Base-by-base conservation (phyloP, 2,797 vertebrate species). In the Cossypha niveicapilla region DNA sequence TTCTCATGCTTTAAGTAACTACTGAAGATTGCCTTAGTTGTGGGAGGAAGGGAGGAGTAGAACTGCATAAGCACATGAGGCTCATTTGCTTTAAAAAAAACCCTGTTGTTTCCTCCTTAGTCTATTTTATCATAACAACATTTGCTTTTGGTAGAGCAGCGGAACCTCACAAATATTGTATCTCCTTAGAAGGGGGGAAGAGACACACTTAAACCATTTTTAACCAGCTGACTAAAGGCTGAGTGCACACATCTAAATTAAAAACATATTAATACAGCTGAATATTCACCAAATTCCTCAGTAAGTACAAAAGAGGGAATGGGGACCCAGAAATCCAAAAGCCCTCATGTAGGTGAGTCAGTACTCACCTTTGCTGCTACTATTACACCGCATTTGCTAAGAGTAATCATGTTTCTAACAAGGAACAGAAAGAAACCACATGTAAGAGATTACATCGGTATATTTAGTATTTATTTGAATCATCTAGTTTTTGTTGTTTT, bases 111-210 rank as follows among this genome's bases (percentile, higher is more conserved):
- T 96, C 93, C 94, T 96, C 86, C 93, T 94, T 4, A 61, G 74
- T 82, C 88, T 93, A 70, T 81, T 95, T 96, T 95, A 95, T 92
- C 90, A 95, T 54, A 96, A 94, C 85, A 96, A 94, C 77, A 92
- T 89, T 95, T 95, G 93, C 70, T 92, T 83, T 79, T 73, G 92
- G 70, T 15, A 81, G 70, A 92, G 42, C 57, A 91, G 86, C 22
- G 3, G 83, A 95, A 81, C 83, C 67, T 93, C 21, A 73, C 21
- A 78, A 96, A 93, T n/a, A 58, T 0, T 53, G 4, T 71, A 9
- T 70, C 62, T 78, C 54, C 72, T 35, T 21, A 75, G 19, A 71
- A 84, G 39, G 48, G 63, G 47, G 83, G 73, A 72, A 87, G 51
- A 47, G 27, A 34, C 45, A 57, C 41, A 28, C 15, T 77, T 24